Base-by-base conservation (phyloP, 2,797 vertebrate species). In the Pangasius krempfi region DNA sequence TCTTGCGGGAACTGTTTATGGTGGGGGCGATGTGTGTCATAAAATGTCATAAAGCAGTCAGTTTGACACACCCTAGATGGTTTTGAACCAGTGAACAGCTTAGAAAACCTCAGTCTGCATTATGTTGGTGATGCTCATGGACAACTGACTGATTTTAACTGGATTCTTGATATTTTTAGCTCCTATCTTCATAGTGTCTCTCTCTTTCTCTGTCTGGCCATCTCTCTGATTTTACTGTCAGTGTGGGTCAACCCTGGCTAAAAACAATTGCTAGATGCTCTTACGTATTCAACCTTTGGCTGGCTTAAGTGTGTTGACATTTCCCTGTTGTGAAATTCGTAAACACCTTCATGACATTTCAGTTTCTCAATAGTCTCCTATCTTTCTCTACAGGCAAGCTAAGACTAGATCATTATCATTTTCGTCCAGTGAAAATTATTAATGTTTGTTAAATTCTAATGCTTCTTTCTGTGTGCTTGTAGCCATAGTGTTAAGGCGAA, bases 251-350 rank as follows among this genome's bases (percentile, higher is more conserved):
- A 20, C 30, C 22, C 54, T 78, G 22, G 60, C 4, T 40, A 9
- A 78, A 47, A 20, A 12, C 30, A 33, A 22, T 44, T 80, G 52
- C 64, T 73, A 47, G 12, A 47, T 62, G 75, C 10, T 47, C 44
- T 37, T 33, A 86, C 30, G 7, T 62, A 44, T 86, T 52, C 12
- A 62, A 58, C 70, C 72, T 76, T 84, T 84, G 30, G 18, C 78
- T 80, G 6, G 30, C 9, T 13, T 37, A 56, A 50, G 20, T 44
- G 52, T 14, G 47, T 44, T 76, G 72, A 82, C 78, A 54, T 86
- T 89, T 66, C 56, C 22, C 44, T 76, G 56, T 86, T 86, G 70
- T n/a, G 62, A 52, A 86, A 86, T 72, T 22, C 22, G 33, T 78
- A 52, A 56, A 56, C 27, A 54, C 27, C 40, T 76, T 84, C 13